These are phyloP conservation scores for Gyps fulvus DNA, from an alignment of 2,113 vertebrate species.

Conservation along the genomic window DNA sequence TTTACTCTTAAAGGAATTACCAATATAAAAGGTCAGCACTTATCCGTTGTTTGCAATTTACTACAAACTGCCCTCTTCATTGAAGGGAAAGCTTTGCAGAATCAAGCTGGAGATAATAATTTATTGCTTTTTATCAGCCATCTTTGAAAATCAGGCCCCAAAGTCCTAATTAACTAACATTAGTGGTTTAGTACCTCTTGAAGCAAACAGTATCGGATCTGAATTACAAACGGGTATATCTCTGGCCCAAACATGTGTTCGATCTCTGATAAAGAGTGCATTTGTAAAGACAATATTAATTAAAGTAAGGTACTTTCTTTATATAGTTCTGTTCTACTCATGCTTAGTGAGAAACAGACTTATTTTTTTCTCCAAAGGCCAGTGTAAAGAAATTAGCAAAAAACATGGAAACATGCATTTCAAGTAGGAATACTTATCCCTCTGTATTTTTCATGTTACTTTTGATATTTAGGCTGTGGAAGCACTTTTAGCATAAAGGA, in stretches of 20 bases:
- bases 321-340: background rate
- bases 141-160: slow-evolving; percentile 47
- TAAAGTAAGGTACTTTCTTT: slow-evolving; percentile 18
- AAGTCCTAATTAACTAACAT: slow-evolving; percentile 62
- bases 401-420: background rate
- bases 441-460: background rate
- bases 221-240: slow-evolving; percentile 43
- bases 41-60: background rate
- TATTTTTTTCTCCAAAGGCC: background rate
- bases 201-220: slow-evolving; percentile 36
- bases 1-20: background rate
- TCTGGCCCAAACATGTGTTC: slow-evolving; percentile 46
- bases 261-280: background rate
- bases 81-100: background rate
- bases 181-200: background rate
- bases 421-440: background rate
- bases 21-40: background rate
- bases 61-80: background rate
- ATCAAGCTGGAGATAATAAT: slow-evolving; percentile 44
- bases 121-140: slow-evolving; percentile 50
- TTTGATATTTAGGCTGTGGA: background rate
- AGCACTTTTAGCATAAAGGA: background rate
- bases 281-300: slow-evolving; percentile 44
- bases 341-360: background rate
- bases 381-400: background rate